Evolutionary conservation across 2,797 vertebrate genomes (phyloP).

Genomic region (Ficedula albicollis): DNA sequence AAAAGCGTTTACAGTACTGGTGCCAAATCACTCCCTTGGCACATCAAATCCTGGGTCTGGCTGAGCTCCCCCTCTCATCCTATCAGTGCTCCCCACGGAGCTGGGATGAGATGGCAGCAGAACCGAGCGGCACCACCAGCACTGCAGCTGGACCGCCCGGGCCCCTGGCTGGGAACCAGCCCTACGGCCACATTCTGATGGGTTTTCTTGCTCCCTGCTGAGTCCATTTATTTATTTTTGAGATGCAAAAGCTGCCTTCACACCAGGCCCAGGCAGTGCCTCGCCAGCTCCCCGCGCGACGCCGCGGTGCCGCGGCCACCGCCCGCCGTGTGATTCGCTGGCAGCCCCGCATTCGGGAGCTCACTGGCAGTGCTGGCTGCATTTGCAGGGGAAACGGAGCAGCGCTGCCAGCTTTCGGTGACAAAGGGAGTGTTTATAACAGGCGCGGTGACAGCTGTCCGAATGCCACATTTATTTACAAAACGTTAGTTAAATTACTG

Average conservation of each 20-base stretch:
- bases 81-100: fast-evolving
- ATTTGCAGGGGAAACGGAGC: constrained; percentile 48
- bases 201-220: not conserved
- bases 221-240: not conserved
- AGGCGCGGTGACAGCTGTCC: constrained; percentile 78
- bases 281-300: not conserved
- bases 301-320: not conserved
- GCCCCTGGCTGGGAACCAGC: not conserved
- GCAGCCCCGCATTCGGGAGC: constrained; percentile 32
- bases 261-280: not conserved
- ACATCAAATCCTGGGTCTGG: not conserved
- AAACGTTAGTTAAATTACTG: constrained; percentile 78
- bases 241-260: not conserved
- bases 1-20: fast-evolving
- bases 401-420: constrained; percentile 64
- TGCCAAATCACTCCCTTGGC: not conserved
- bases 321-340: not conserved
- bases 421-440: constrained; percentile 76
- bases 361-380: constrained; percentile 53
- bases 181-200: not conserved
- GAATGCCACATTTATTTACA: constrained; percentile 79
- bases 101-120: not conserved
- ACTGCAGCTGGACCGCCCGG: not conserved
- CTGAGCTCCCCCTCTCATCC: not conserved
- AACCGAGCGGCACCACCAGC: fast-evolving